Percentiles rank a stretch among this genome's conserved stretches.
Conservation (phyloP, 2,888 invertebrate species). For the Cyaniris semiargus region DNA sequence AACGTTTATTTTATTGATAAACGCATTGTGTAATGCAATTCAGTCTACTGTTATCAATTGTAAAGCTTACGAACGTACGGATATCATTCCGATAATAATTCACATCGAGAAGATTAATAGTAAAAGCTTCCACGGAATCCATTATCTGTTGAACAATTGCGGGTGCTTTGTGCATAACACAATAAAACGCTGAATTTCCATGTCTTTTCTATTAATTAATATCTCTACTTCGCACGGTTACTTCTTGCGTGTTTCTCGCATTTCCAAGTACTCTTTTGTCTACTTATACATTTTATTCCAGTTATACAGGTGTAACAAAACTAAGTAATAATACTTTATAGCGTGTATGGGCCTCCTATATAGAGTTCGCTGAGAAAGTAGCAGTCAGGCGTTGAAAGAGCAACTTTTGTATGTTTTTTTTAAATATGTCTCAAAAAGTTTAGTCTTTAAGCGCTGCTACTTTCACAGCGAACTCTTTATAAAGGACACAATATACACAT, state of each 20-base stretch:
- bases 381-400: no score
- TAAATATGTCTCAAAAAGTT: no score
- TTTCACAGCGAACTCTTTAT: no score
- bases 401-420: no score
- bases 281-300: constrained; percentile 14
- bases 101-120: background rate
- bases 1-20: constrained; percentile 24
- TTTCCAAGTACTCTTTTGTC: constrained; percentile 5
- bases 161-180: constrained; percentile 3
- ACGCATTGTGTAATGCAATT: background rate
- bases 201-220: constrained; percentile 16
- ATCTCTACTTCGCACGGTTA: constrained; percentile 23
- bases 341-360: no score
- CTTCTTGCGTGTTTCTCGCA: background rate
- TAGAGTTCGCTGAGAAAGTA: no score
- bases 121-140: background rate
- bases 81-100: constrained; percentile 3
- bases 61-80: background rate
- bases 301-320: background rate
- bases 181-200: background rate
- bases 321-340: no score
- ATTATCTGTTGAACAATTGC: constrained; percentile 15
- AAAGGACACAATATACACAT: no score
- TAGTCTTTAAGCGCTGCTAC: no score
- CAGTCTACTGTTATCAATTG: background rate